Evolutionary conservation across 2,888 invertebrate species (phyloP), one percentile per base, ranked within the genome.

Genomic region (Drosophila nr. fundita): DNA sequence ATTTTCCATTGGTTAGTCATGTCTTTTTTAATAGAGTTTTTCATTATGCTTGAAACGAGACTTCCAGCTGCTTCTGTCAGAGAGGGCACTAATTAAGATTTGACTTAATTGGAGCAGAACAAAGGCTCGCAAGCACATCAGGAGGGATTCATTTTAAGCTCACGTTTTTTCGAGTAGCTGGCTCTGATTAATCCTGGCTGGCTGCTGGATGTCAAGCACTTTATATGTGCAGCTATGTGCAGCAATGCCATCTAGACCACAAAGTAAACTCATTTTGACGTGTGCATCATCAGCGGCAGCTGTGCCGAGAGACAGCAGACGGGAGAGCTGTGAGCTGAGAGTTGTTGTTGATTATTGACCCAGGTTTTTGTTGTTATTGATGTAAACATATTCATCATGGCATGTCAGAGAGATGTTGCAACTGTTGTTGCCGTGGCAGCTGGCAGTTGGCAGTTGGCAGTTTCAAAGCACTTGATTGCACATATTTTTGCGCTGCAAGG

Each of bases 321-420:
- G 34, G 50, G 15, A n/a, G 55, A 38, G n/a, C 27, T 18, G 11
- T 15, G 38, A 52, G 49, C 55, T 62, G 62, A 29, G 27, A 55
- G 48, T 15, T n/a, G 73, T 68, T 61, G 65, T 78, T 76, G 78
- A 87, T 82, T 80, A 83, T 84, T 87, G 84, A 87, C 80, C 74
- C 73, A 58, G 70, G 76, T 70, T 83, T 74, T 79, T 76, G 82
- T 75, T 73, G 82, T 80, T 85, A 87, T 85, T 80, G 85, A 85
- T 85, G 85, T 85, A 79, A 85, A 77, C 85, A 82, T 85, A 85
- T 85, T 79, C 85, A 87, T 85, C 87, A 82, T 73, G 61, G 53
- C 73, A 68, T 72, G 70, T 49, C 68, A 67, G 38, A 53, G 54
- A 32, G 30, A 50, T 49, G 48, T 49, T 60, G 10, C 32, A 27